Conservation (phyloP, 2,888 invertebrate species). For the Conistra vaccinii region DNA sequence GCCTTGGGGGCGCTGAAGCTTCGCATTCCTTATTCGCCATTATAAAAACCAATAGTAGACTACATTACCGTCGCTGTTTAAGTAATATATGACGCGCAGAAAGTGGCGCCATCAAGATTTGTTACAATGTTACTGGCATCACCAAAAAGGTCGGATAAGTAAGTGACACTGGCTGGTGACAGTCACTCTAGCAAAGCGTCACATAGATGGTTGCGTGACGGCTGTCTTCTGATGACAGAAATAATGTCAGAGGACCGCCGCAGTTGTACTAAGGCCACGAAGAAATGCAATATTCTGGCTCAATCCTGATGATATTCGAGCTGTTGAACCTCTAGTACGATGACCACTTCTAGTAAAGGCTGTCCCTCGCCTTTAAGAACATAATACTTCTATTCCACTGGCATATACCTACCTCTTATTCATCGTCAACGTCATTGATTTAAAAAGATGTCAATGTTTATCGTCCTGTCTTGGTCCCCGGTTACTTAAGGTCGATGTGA, state of each 20-base stretch:
- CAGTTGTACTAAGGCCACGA: not conserved
- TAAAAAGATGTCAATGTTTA: no score
- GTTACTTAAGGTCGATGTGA: not conserved
- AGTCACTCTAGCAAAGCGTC: not conserved
- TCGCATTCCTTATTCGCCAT: not conserved
- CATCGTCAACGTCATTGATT: no score
- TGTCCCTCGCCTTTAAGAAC: not conserved
- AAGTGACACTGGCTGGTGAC: not conserved
- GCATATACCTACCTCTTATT: not conserved
- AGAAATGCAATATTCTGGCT: no score
- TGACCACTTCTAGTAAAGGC: no score
- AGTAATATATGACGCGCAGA: not conserved
- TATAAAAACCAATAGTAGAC: not conserved
- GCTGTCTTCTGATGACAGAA: not conserved
- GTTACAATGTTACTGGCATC: not conserved
- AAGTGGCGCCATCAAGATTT: not conserved
- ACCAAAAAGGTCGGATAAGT: not conserved
- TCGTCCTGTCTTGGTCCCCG: not conserved
- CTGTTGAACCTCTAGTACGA: not conserved
- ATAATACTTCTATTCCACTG: not conserved
- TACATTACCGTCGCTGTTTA: not conserved
- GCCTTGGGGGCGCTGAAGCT: not conserved
- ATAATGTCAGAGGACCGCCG: not conserved
- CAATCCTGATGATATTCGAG: not conserved
- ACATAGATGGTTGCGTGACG: not conserved